Evolutionary conservation across 2,888 invertebrate species (phyloP), one percentile per base, ranked within the genome.

Genomic region (Apodemia mormo): DNA sequence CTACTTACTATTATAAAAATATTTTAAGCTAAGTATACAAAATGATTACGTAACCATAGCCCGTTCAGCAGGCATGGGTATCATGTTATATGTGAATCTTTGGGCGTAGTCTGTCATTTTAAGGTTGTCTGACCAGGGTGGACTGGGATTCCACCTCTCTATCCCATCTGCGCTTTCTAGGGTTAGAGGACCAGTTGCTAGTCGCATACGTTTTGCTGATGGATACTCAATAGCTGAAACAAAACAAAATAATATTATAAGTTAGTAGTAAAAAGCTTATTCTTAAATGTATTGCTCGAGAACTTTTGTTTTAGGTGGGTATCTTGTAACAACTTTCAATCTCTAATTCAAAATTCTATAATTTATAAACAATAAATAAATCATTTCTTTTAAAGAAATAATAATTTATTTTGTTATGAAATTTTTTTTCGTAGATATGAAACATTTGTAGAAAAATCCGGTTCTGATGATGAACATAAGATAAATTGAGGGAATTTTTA

Each of bases 141-240:
- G 97, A 82, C 96, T 97, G 37, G 97, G 97, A 87, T 96, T 97
- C 97, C 97, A 97, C 73, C 97, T 95, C 77, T 97, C 97, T 89
- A 97, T 96, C 61, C 96, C 94, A 74, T 97, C 97, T 37, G 96
- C 95, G n/a, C 90, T 91, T 43, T 92, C 93, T 40, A 87, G 70
- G 37, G 83, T 80, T 2, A 87, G 75, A 7, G 87, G 81, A 0
- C 83, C 81, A 40, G 85, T 83, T 49, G 49, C 14, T 0, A 90
- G 72, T 0, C 92, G 83, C 90, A 90, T 92, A 37, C 90, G 83
- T 69, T 90, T 93, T 22, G 89, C 82, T 54, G 82, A 85, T 9
- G 88, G 92, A 73, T 89, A 93, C 71, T 93, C 93, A 73, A 88
- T 80, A 67, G 83, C 92, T 92, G 82, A 65, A 8, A 45, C 68